Percentiles rank a stretch among this genome's conserved stretches.
These are phyloP conservation scores for Morpho deidamia DNA, from an alignment of 2,888 invertebrate genomes.

Conservation along the genomic window DNA sequence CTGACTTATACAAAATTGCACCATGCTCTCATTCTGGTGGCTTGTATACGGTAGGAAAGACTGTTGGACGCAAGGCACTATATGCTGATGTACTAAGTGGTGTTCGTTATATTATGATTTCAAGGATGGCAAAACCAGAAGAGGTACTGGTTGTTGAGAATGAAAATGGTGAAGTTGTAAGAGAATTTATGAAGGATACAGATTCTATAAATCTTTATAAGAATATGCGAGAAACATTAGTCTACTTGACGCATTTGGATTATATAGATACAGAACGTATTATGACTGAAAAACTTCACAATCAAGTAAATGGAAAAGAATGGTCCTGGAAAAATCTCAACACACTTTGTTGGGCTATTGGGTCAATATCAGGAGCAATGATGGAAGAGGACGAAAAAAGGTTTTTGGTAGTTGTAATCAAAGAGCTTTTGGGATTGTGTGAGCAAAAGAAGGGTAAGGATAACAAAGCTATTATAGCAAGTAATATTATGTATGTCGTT, in stretches of 20 bases:
- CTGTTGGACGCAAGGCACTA: slow-evolving; percentile 81
- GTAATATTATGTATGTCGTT: slow-evolving; percentile 99
- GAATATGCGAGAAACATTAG: slow-evolving; percentile 98
- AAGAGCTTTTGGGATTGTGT: slow-evolving; percentile 97
- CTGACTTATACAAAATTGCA: slow-evolving; percentile 94
- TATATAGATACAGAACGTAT: slow-evolving; percentile 98
- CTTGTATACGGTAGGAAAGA: slow-evolving; percentile 58
- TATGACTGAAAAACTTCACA: slow-evolving; percentile 98
- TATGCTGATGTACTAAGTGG: slow-evolving; percentile 90
- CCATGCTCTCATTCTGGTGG: slow-evolving; percentile 80
- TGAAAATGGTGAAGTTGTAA: slow-evolving; percentile 99
- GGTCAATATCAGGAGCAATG: slow-evolving; percentile 99
- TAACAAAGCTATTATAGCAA: slow-evolving; percentile 99
- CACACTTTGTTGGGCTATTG: slow-evolving; percentile 99
- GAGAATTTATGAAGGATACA: slow-evolving; percentile 99
- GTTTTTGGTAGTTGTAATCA: slow-evolving; percentile 99
- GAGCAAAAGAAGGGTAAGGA: slow-evolving; percentile 99
- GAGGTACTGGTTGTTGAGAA: slow-evolving; percentile 99
- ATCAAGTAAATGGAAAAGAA: slow-evolving; percentile 98
- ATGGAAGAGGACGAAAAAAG: slow-evolving; percentile 99
- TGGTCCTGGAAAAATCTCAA: slow-evolving; percentile 99
- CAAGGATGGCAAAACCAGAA: slow-evolving; percentile 99
- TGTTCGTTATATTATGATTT: slow-evolving; percentile 98
- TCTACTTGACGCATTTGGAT: slow-evolving; percentile 99
- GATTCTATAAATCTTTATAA: slow-evolving; percentile 99